Conservation (phyloP, 2,888 invertebrate genomes). For the Eupithecia insigniata region DNA sequence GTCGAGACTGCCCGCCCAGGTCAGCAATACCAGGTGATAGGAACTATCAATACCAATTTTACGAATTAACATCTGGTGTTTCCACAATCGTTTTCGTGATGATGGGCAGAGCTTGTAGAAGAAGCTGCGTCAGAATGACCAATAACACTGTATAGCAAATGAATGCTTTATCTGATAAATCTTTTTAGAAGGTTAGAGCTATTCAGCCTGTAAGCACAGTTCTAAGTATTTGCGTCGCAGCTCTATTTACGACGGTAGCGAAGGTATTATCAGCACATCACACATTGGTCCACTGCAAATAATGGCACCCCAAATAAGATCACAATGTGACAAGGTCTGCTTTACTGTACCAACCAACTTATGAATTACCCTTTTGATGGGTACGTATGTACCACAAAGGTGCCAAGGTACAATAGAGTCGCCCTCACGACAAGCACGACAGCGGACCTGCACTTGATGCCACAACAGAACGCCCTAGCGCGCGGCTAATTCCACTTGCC, state of each 20-base stretch:
- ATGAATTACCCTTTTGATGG: neutral
- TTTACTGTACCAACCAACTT: neutral
- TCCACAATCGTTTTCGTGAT: no score
- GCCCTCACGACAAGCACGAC: slow-evolving; percentile 14
- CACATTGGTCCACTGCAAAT: neutral
- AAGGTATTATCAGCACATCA: neutral
- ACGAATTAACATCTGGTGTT: no score
- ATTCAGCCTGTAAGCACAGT: no score
- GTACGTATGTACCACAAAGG: neutral
- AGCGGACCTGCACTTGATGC: slow-evolving; percentile 30
- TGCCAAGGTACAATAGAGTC: neutral
- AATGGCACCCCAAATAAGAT: neutral
- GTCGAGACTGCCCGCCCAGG: no score
- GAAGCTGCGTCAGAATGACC: no score
- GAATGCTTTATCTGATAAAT: no score
- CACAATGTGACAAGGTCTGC: neutral
- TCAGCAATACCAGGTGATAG: no score
- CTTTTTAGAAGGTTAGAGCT: neutral
- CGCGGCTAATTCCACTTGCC: slow-evolving; percentile 32
- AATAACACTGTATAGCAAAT: no score
- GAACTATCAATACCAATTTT: no score
- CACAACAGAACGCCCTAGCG: slow-evolving; percentile 31
- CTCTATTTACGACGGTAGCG: no score
- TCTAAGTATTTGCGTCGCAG: no score
- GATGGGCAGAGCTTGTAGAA: no score